These are phyloP conservation scores for Andrena dorsata DNA, from an alignment of 2,888 invertebrate species.

Conservation along the genomic window DNA sequence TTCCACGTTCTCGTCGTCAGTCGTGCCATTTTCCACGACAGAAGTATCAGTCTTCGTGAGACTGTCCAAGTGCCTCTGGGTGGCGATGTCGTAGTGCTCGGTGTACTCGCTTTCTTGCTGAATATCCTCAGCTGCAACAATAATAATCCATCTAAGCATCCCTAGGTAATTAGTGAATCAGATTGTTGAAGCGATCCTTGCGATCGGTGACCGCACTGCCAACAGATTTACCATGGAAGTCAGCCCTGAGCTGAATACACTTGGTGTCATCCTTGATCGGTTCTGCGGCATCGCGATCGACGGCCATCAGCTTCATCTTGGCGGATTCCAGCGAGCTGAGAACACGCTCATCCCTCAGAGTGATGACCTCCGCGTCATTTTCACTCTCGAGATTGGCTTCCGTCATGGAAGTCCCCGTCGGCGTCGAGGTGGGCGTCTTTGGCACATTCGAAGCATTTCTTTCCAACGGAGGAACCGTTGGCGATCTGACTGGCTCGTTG, in stretches of 20 bases:
- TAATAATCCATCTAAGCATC: not conserved
- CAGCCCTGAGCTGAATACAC: constrained; percentile 18
- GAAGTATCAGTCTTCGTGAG: constrained; percentile 77
- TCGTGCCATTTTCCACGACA: constrained; percentile 23
- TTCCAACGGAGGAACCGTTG: not conserved
- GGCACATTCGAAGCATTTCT: constrained; percentile 46
- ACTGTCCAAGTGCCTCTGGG: constrained; percentile 87
- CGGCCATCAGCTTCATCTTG: constrained; percentile 45
- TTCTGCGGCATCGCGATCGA: constrained; percentile 31
- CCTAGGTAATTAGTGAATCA: not conserved
- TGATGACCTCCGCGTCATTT: constrained; percentile 26
- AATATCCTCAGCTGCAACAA: constrained; percentile 66
- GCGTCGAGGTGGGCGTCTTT: constrained; percentile 69
- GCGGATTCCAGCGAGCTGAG: constrained; percentile 55
- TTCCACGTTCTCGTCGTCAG: constrained; percentile 7
- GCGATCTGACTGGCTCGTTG: not conserved
- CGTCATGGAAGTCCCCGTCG: constrained; percentile 54
- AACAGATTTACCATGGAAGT: constrained; percentile 52
- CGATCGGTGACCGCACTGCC: not conserved
- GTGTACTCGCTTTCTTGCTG: constrained; percentile 84
- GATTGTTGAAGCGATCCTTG: not conserved
- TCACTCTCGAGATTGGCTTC: constrained; percentile 29
- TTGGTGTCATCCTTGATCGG: constrained; percentile 34
- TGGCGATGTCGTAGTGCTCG: constrained; percentile 81
- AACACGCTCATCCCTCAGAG: constrained; percentile 35